A percentile compares a stretch with the other conserved stretches of the same genome.
phyloP scores from a whole-genome alignment of 1,140 invertebrate species.

The Camponotus pennsylvanicus region DNA sequence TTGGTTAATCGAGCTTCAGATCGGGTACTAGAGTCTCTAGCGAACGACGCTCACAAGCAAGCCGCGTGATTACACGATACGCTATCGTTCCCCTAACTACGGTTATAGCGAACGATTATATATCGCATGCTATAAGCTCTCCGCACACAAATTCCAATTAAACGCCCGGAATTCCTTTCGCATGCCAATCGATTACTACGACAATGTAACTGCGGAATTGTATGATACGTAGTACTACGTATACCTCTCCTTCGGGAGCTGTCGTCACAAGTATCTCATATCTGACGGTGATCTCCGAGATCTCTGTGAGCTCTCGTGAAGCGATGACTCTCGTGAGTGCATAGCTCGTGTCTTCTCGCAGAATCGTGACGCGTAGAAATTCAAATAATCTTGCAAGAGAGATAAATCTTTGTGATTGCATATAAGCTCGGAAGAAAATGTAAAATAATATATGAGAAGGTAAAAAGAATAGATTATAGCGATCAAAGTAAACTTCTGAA shows the following conservation, averaged over 20 bases:
- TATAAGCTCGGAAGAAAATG: neutral
- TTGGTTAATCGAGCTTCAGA: constrained; percentile 15
- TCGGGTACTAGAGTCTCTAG: constrained; percentile 10
- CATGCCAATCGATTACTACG: constrained; percentile 53
- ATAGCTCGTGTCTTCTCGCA: neutral
- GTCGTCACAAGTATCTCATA: constrained; percentile 38
- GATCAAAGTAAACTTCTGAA: neutral
- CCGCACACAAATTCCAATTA: constrained; percentile 54
- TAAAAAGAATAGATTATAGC: no score
- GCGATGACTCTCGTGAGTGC: neutral
- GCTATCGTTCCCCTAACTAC: constrained; percentile 18
- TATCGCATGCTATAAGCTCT: neutral
- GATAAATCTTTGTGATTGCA: neutral
- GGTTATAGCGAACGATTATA: constrained; percentile 20
- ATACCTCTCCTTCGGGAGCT: neutral
- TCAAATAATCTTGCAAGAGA: neutral
- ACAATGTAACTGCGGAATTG: constrained; percentile 11
- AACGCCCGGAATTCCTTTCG: constrained; percentile 56
- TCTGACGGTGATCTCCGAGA: neutral
- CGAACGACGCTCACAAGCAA: constrained; percentile 1
- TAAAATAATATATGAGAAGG: neutral
- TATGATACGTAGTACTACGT: neutral
- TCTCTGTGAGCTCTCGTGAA: constrained; percentile 8
- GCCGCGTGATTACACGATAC: constrained; percentile 14
- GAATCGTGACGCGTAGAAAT: neutral